A percentile compares a stretch with the other conserved stretches of the same genome.
phyloP scores from a whole-genome alignment of 2,113 vertebrate species.

The Mola mola region DNA sequence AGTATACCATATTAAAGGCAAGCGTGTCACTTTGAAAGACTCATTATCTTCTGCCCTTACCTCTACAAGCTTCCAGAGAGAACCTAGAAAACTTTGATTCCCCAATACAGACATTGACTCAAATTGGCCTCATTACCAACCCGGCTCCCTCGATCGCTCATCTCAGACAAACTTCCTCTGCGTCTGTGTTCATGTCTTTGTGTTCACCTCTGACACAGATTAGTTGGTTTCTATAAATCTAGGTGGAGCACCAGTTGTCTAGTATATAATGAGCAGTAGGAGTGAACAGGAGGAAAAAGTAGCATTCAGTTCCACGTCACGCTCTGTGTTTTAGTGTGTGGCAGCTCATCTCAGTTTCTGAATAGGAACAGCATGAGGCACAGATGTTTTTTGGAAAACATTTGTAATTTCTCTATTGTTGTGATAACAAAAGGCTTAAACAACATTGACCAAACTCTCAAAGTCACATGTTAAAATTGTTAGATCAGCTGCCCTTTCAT shows the following conservation, averaged over 20 bases:
- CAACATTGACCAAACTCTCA: slow-evolving; percentile 55
- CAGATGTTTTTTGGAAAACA: slow-evolving; percentile 62
- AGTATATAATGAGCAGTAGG: slow-evolving; percentile 51
- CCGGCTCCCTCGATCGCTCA: slow-evolving; percentile 8
- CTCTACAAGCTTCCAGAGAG: slow-evolving; percentile 37
- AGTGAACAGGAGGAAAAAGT: slow-evolving; percentile 61
- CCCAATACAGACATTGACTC: slow-evolving; percentile 26
- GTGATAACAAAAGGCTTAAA: slow-evolving; percentile 58
- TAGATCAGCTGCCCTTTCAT: slow-evolving; percentile 11
- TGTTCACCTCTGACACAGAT: slow-evolving; percentile 52
- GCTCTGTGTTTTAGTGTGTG: slow-evolving; percentile 45
- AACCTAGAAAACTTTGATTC: slow-evolving; percentile 36
- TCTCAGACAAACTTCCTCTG: slow-evolving; percentile 23
- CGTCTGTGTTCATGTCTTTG: slow-evolving; percentile 42
- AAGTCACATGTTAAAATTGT: slow-evolving; percentile 16
- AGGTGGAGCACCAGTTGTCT: slow-evolving; percentile 55
- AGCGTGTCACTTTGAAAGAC: slow-evolving; percentile 24
- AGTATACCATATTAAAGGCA: slow-evolving; percentile 43
- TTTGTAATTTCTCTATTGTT: slow-evolving; percentile 47
- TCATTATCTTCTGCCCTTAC: slow-evolving; percentile 24
- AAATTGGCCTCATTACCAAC: slow-evolving; percentile 45
- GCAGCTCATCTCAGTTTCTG: slow-evolving; percentile 40
- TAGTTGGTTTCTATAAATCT: slow-evolving; percentile 62
- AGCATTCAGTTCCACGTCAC: slow-evolving; percentile 64
- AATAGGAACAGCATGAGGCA: slow-evolving; percentile 56